Evolutionary conservation across 2,888 invertebrate species (phyloP), one percentile per base, ranked within the genome.

Genomic region (Drosophila colorata): DNA sequence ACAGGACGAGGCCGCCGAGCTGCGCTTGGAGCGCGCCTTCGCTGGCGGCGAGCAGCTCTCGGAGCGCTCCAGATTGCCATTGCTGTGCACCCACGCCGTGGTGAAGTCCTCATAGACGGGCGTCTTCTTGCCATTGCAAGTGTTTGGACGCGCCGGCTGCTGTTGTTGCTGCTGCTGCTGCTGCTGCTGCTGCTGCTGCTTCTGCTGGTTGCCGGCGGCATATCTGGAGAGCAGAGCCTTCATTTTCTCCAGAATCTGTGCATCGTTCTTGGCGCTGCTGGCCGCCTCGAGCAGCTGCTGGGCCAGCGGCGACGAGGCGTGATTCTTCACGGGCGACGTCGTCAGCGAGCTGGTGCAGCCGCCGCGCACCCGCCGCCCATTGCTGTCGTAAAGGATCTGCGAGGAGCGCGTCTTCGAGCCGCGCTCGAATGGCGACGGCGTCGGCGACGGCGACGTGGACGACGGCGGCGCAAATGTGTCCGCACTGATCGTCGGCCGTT

Each of bases 231-330:
- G 89, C 37, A 95, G 90, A 64, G 95, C 95, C 87, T 96, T 96
- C 92, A 97, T 95, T 90, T 96, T 96, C 80, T 95, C 94, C 23
- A 96, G 93, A 58, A 96, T 95, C 71, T 95, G 93, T 5, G 95
- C 94, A 85, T 97, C 96, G 80, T 96, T 96, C 87, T 95, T 95
- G 1, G 95, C 94, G 74, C 90, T 94, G 81, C 95, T 95, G 4
- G 96, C 95, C 25, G 95, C 95, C 77, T 95, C 94, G 2, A 96
- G 91, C 31, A 96, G 94, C 89, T 96, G 95, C 86, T 96, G 94
- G 20, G 94, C 94, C 44, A 96, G 90, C 4, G 95, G 93, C 5
- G 95, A 95, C 61, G 90, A 95, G 94, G 63, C 94, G 94, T 92
- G 93, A 41, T 89, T 91, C 78, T 94, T 94, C 0, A 94, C 93